phyloP scores from a whole-genome alignment of 37 sponge, comb jelly and placozoan species.

The Cliona cf. orientalis region DNA sequence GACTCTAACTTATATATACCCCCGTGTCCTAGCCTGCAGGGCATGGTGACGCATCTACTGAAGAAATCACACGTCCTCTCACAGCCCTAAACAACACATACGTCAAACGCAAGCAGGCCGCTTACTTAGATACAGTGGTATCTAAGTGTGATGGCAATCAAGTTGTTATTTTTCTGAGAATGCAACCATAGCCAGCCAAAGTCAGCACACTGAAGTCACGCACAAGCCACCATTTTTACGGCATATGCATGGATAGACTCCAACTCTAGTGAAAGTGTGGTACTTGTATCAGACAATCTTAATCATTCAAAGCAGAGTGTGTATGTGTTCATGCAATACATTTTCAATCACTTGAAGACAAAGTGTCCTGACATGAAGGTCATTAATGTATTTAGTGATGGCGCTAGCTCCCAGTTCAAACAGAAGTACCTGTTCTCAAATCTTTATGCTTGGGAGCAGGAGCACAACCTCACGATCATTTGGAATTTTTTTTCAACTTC shows the following conservation, averaged over 20 bases:
- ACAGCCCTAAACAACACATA: too few relatives aligned
- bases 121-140: background rate
- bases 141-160: conserved; percentile 26
- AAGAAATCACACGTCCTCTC: too few relatives aligned
- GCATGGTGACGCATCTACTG: too few relatives aligned
- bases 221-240: conserved; percentile 42
- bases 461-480: conserved; percentile 11
- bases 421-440: conserved; percentile 48
- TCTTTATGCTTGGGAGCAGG: conserved; percentile 40
- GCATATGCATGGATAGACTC: conserved; percentile 46
- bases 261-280: conserved; percentile 2
- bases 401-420: conserved; percentile 47
- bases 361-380: conserved; percentile 28
- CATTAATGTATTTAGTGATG: conserved; percentile 45
- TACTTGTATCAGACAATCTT: conserved; percentile 46
- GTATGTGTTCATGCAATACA: conserved; percentile 36
- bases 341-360: conserved; percentile 18
- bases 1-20: too few relatives aligned
- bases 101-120: conserved; percentile 39
- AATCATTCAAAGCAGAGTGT: conserved; percentile 46
- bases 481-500: conserved; percentile 52
- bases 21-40: too few relatives aligned
- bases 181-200: conserved; percentile 17
- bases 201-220: conserved; percentile 39
- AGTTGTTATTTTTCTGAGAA: conserved; percentile 51